Base-by-base conservation (phyloP, 2,113 vertebrate genomes). In the Psittacara wagleri region DNA sequence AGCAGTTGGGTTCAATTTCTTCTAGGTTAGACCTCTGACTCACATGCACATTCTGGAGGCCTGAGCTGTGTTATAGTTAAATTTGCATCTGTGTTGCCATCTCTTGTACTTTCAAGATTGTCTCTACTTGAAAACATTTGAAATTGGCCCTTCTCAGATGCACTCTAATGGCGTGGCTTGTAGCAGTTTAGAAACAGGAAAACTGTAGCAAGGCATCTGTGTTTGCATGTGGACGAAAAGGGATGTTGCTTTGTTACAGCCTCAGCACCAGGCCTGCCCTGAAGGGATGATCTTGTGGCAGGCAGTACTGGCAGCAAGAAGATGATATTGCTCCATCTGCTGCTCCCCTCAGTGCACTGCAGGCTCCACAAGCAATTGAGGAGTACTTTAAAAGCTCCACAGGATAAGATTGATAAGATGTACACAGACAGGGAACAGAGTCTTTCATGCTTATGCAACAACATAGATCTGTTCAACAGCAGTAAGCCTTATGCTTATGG, bases 321-420 rank as follows among this genome's bases (percentile, higher is more conserved):
- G 27, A 18, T 69, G 68, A 25, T 67, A 16, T 48, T 89, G 94
- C 96, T 89, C 95, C 82, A 91, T 91, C 95, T 95, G 78, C 87
- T 79, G 95, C 84, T 91, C 29, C 12, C 51, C 35, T 87, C 25
- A 0, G 37, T 1, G 3, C 41, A 82, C 84, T 95, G 92, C 96
- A 91, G 7, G 84, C 55, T 75, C 43, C 25, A 0, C 8, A 1
- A 28, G 1, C 4, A 1, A 19, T 49, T 13, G 2, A 10, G 28
- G 28, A 6, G 4, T 25, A 0, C 44, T 73, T 77, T 11, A 29
- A 1, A 86, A 72, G 19, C 46, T 72, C 24, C n/a, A 6, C 2
- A 0, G 46, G 8, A 17, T 59, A 52, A 49, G 48, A 22, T 3
- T 48, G 59, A 6, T 35, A 46, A 3, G 61, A 28, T 15, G n/a